Percentiles rank a stretch among this genome's conserved stretches.
These are phyloP conservation scores for Ceraclea dissimilis DNA, from an alignment of 2,888 invertebrate species.

Conservation along the genomic window DNA sequence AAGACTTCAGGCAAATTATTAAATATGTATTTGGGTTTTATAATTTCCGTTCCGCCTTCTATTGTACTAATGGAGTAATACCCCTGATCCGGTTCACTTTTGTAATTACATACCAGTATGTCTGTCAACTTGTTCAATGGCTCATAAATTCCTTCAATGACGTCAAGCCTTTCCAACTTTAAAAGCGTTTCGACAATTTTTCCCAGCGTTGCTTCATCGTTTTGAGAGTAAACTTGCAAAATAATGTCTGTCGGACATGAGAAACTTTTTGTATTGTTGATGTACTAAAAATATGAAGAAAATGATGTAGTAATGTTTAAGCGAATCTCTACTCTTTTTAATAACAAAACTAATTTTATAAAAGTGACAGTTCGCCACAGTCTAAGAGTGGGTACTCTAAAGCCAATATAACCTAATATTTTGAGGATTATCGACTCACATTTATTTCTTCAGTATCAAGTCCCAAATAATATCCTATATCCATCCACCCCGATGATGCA, in stretches of 20 bases:
- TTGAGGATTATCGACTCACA: no score
- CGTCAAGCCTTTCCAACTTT: constrained; percentile 45
- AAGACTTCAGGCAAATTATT: constrained; percentile 41
- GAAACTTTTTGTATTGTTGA: constrained; percentile 45
- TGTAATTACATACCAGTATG: constrained; percentile 33
- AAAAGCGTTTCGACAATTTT: constrained; percentile 45
- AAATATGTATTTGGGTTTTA: constrained; percentile 33
- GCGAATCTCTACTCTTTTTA: background rate
- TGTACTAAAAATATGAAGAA: constrained; percentile 35
- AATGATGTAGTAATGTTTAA: constrained; percentile 17
- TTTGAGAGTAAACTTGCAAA: constrained; percentile 46
- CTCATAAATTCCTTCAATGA: constrained; percentile 44
- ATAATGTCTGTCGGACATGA: constrained; percentile 47
- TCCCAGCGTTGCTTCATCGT: constrained; percentile 46
- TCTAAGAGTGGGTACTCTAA: background rate
- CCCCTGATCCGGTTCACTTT: constrained; percentile 34
- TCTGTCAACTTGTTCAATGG: constrained; percentile 30
- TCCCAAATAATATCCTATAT: constrained; percentile 31
- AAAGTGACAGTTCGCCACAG: no score
- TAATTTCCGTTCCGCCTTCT: constrained; percentile 37
- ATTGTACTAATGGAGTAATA: constrained; percentile 39
- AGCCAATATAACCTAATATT: no score
- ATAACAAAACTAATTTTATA: no score
- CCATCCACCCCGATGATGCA: constrained; percentile 30
- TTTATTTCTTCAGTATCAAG: constrained; percentile 31